Percentiles rank a stretch among this genome's conserved stretches.
Evolutionary conservation across 2,113 vertebrate species (phyloP).

Genomic region (Anhinga anhinga): DNA sequence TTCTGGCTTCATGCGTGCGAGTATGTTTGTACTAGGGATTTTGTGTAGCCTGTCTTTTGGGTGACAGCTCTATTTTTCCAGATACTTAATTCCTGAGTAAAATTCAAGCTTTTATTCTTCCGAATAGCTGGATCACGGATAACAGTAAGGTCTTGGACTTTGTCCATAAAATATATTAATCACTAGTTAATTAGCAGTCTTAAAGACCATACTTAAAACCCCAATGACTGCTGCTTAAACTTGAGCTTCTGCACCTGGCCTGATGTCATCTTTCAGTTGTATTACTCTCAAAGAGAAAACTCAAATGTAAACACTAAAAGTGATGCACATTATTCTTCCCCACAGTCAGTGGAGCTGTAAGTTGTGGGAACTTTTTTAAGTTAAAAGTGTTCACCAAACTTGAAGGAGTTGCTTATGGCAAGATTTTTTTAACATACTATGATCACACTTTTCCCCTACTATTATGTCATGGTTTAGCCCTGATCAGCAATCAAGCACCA

Average conservation of each 20-base stretch:
- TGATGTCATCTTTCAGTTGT: not conserved
- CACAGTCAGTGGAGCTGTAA: not conserved
- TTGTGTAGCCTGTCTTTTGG: not conserved
- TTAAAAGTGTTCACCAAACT: not conserved
- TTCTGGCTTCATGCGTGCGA: not conserved
- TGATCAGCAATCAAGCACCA: no score
- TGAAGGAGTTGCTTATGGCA: not conserved
- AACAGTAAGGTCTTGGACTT: not conserved
- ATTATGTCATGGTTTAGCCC: no score
- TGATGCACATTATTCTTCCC: not conserved
- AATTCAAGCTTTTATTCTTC: not conserved
- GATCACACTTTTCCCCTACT: not conserved
- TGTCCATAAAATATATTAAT: not conserved
- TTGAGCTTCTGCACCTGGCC: not conserved
- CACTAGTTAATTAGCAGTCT: not conserved
- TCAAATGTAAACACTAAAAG: not conserved
- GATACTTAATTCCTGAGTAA: not conserved
- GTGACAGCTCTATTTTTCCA: not conserved
- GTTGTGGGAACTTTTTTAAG: not conserved
- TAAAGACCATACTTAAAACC: not conserved
- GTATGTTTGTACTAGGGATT: not conserved
- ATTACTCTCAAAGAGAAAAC: not conserved
- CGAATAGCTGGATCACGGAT: not conserved
- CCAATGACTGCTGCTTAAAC: not conserved
- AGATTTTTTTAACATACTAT: not conserved